phyloP scores from a whole-genome alignment of 1,140 invertebrate genomes.

The Drosophila hydei region DNA sequence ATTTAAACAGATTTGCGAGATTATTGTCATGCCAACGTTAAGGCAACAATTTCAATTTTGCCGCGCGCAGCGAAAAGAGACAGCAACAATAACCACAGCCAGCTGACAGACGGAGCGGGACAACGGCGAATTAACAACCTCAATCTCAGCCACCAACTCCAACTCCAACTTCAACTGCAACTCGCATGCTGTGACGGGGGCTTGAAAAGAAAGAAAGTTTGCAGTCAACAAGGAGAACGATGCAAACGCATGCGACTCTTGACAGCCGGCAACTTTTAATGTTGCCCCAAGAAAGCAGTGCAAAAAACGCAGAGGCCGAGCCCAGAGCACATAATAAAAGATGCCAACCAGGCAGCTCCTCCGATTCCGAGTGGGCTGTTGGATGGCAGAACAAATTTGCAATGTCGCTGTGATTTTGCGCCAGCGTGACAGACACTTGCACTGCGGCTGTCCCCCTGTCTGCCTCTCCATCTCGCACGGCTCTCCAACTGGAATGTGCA shows the following conservation, averaged over 20 bases:
- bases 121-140: conserved; percentile 56
- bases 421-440: conserved; percentile 59
- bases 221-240: conserved; percentile 46
- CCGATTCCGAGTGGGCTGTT: conserved; percentile 70
- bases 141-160: conserved; percentile 25
- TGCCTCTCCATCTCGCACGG: too few species aligned
- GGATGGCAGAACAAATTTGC: conserved; percentile 80
- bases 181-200: conserved; percentile 5
- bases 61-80: conserved; percentile 19
- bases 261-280: conserved; percentile 82
- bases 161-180: background rate
- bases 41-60: conserved; percentile 78
- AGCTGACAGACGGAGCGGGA: conserved; percentile 53
- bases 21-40: conserved; percentile 81
- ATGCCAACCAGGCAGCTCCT: conserved; percentile 20
- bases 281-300: conserved; percentile 45
- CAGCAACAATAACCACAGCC: conserved; percentile 31
- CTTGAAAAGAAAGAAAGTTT: conserved; percentile 48
- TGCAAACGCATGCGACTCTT: conserved; percentile 69
- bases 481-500: conserved; percentile 26
- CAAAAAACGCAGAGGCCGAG: conserved; percentile 3
- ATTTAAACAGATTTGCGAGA: conserved; percentile 82
- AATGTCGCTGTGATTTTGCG: conserved; percentile 48
- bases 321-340: conserved; percentile 25
- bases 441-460: background rate